These are phyloP conservation scores for Hipparchia sbordonii DNA, from an alignment of 2,888 invertebrate genomes.

Conservation along the genomic window DNA sequence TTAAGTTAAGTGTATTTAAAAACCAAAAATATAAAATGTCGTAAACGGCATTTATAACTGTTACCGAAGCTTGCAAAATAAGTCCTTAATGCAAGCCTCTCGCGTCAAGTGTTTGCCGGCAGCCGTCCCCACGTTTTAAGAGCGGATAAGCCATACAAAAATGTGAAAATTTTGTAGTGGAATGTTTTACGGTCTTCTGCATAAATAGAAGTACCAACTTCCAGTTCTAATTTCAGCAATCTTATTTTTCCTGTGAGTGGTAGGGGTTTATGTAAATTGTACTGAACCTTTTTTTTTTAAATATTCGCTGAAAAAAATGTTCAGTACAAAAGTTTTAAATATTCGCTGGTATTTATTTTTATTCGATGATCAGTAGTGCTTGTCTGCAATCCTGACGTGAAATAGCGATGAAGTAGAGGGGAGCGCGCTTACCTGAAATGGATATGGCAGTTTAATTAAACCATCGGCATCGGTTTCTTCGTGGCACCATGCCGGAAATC, in stretches of 20 bases:
- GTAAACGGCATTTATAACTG: constrained; percentile 26
- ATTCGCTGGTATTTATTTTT: no score
- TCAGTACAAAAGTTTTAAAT: no score
- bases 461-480: no score
- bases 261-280: neutral
- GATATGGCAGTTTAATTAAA: no score
- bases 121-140: constrained; percentile 27
- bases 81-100: constrained; percentile 36
- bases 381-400: no score
- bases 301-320: no score
- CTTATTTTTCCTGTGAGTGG: neutral
- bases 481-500: no score
- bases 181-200: constrained; percentile 7
- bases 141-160: constrained; percentile 27
- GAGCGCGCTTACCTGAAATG: no score
- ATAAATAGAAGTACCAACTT: neutral
- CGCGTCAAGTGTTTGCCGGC: constrained; percentile 33
- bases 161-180: constrained; percentile 15
- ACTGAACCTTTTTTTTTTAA: neutral
- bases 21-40: neutral
- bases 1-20: no score
- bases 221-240: constrained; percentile 3
- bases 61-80: constrained; percentile 30
- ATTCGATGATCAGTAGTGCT: no score
- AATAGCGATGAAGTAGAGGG: no score